Evolutionary conservation across 2,797 vertebrate genomes (phyloP).

Genomic region (Molothrus ater): DNA sequence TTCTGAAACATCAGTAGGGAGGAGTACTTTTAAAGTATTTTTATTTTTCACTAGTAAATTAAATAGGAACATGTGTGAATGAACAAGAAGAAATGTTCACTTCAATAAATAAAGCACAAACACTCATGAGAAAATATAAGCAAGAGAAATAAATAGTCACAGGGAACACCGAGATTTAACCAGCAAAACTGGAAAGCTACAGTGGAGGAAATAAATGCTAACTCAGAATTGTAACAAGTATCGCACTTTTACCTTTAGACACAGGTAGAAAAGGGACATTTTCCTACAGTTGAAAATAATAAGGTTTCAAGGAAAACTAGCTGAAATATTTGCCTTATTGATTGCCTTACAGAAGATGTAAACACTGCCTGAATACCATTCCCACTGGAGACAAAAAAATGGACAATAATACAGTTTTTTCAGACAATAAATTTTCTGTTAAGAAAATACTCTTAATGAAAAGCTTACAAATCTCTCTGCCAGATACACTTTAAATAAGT

Average conservation of each 20-base stretch:
- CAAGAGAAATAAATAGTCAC: neutral
- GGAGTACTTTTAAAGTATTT: neutral
- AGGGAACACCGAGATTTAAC: neutral
- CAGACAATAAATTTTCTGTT: neutral
- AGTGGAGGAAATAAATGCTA: neutral
- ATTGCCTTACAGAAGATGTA: neutral
- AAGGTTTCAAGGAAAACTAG: neutral
- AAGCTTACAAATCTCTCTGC: neutral
- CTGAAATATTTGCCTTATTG: neutral
- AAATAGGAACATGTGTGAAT: neutral
- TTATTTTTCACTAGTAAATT: neutral
- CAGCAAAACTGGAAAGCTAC: neutral
- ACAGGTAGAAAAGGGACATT: neutral
- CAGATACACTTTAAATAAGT: neutral
- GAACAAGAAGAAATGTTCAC: neutral
- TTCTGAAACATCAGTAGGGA: neutral
- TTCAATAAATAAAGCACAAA: neutral
- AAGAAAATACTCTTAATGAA: neutral
- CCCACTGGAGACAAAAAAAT: neutral
- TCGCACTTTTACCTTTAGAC: neutral
- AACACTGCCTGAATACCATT: neutral
- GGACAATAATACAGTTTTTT: neutral
- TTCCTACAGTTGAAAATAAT: neutral
- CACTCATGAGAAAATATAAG: fast-evolving
- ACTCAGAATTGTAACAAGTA: neutral